Base-by-base conservation (phyloP, 2,113 vertebrate genomes). In the Rhea pennata region DNA sequence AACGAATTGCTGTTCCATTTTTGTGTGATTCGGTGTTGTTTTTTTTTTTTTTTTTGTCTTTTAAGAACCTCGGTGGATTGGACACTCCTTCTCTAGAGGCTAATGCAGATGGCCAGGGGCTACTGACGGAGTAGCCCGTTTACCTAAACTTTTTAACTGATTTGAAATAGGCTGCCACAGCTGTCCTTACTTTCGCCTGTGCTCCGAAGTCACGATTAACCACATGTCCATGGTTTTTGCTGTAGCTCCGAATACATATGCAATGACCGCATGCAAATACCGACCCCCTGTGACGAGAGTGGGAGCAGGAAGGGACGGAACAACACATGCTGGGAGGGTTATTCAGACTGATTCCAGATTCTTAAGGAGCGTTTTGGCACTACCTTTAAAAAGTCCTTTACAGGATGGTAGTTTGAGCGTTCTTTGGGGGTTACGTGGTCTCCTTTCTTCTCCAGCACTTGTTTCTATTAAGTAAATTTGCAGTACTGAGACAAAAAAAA, bases 381-480 rank as follows among this genome's bases (percentile, higher is more conserved):
- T 44, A 65, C 61, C 56, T 90, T 67, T 21, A n/a, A 36, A 33
- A 69, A 46, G 17, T 56, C 31, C 33, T 82, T 54, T 2, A 5
- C 40, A 12, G 27, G 67, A 59, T 26, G 29, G 51, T 29, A 8
- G 17, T 69, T 62, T 44, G 46, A 56, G 33, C 23, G 14, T 12
- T 40, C 67, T 75, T 53, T 76, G 48, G 76, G 39, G 29, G 23
- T 80, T 80, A 53, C 27, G 44, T 46, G 69, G 14, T 78, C 22
- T 59, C 39, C 50, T 73, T 50, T 12, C 46, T 87, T 87, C 48
- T 97, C 92, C 83, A 91, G 84, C 92, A 85, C 96, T 97, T 95
- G 92, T 97, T 97, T 96, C 96, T 96, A 86, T 96, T 97, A 97
- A 96, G 97, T 90, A 96, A 95, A 97, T 97, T 95, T 97, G 91